Conservation (phyloP, 2,888 invertebrate species). For the Coremacera marginata region DNA sequence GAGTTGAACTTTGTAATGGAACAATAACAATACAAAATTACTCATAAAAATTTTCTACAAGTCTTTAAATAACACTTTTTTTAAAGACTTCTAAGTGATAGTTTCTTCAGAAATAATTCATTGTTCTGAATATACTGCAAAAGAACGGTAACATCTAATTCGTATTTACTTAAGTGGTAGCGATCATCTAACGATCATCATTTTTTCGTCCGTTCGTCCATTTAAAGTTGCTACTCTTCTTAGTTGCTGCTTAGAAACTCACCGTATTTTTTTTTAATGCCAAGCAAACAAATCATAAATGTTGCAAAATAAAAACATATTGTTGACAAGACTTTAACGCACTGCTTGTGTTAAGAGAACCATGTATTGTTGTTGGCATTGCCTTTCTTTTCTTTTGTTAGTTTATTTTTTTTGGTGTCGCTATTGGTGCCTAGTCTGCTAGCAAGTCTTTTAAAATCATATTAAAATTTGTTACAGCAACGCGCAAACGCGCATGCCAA, state of each 20-base stretch:
- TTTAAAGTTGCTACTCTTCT: background rate
- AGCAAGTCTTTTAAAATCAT: slow-evolving; percentile 20
- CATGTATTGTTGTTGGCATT: slow-evolving; percentile 6
- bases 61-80: too few relatives aligned
- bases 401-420: background rate
- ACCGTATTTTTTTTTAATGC: background rate
- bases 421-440: background rate
- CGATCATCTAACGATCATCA: background rate
- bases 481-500: background rate
- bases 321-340: slow-evolving; percentile 10
- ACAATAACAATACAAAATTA: too few relatives aligned
- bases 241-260: background rate
- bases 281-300: background rate
- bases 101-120: too few relatives aligned
- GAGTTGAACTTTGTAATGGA: too few relatives aligned
- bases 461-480: slow-evolving; percentile 26
- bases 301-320: background rate
- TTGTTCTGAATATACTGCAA: background rate
- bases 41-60: too few relatives aligned
- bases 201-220: too few relatives aligned
- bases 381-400: background rate
- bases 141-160: slow-evolving; percentile 24
- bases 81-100: too few relatives aligned
- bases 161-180: background rate
- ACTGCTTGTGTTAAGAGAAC: background rate